Conservation (phyloP, 2,113 vertebrate species). For the Myotis davidii region DNA sequence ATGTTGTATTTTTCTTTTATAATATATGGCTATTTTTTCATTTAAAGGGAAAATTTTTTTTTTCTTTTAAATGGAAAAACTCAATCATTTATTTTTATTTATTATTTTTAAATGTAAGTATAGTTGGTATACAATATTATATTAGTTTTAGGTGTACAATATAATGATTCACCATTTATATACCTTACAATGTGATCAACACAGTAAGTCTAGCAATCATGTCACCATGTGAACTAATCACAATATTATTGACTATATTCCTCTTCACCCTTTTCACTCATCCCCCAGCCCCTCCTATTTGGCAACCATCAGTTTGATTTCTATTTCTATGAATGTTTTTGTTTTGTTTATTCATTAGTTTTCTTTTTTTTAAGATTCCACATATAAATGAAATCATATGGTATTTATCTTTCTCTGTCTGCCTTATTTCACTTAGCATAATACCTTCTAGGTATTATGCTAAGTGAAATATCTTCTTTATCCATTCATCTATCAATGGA, state of each 20-base stretch:
- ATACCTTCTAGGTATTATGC: background rate
- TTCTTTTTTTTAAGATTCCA: background rate
- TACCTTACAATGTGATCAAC: background rate
- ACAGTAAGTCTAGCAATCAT: background rate
- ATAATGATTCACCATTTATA: background rate
- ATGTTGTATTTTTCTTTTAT: background rate
- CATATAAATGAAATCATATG: background rate
- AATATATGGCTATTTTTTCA: background rate
- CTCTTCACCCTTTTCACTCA: background rate
- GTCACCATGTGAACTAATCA: background rate
- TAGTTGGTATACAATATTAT: background rate
- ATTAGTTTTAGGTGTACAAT: background rate
- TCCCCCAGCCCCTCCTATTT: background rate
- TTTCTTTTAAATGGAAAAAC: background rate
- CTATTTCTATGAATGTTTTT: background rate
- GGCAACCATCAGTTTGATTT: background rate
- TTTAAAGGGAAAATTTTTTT: background rate
- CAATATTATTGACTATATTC: background rate
- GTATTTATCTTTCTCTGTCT: background rate
- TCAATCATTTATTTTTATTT: background rate
- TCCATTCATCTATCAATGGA: background rate
- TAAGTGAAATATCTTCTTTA: background rate
- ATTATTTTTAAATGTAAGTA: background rate
- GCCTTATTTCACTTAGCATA: background rate
- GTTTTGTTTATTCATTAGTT: background rate